A percentile compares a stretch with the other conserved stretches of the same genome.
Conservation (phyloP, 2,797 vertebrate species). For the Iguana delicatissima region DNA sequence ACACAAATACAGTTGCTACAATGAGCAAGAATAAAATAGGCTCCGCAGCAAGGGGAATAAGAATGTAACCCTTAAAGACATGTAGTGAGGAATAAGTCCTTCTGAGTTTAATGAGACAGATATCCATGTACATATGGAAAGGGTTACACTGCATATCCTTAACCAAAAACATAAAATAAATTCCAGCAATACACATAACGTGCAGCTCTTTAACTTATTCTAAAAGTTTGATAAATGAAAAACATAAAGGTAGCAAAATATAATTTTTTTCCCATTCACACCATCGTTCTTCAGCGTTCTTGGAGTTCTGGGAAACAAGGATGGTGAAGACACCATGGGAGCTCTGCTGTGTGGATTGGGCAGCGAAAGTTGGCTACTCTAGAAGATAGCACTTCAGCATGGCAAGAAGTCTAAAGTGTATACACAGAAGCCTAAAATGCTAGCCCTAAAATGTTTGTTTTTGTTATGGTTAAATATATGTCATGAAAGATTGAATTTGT, state of each 20-base stretch:
- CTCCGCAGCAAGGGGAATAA: not conserved
- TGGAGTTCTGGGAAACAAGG: not conserved
- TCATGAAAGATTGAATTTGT: no score
- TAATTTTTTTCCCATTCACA: not conserved
- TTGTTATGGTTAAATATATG: not conserved
- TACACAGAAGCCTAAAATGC: no score
- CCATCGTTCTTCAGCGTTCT: not conserved
- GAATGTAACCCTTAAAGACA: not conserved
- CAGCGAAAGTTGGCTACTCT: not conserved
- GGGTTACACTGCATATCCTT: not conserved
- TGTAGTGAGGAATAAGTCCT: not conserved
- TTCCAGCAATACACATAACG: not conserved
- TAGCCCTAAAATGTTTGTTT: not conserved
- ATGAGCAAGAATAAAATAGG: not conserved
- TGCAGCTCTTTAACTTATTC: not conserved
- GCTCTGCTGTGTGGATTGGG: not conserved
- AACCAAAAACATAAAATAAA: not conserved
- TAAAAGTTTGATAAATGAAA: not conserved
- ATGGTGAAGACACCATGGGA: not conserved
- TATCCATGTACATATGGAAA: not conserved
- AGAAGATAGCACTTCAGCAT: constrained; percentile 9
- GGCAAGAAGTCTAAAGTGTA: constrained; percentile 33
- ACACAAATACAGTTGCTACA: not conserved
- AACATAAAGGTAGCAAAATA: not conserved
- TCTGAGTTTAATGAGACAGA: no score